Conservation (phyloP, 2,113 vertebrate genomes). For the Peromyscus leucopus region DNA sequence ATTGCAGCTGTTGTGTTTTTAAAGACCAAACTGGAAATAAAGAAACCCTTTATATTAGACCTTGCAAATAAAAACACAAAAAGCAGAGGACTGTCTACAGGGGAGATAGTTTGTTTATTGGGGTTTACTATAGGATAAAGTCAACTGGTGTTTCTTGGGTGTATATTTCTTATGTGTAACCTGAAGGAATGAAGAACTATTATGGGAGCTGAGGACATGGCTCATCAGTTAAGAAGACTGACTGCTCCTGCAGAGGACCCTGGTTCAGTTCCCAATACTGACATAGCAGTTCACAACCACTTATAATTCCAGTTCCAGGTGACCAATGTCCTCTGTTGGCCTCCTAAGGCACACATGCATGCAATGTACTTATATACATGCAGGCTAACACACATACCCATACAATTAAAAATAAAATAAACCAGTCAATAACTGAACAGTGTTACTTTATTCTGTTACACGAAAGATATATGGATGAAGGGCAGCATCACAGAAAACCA, state of each 20-base stretch:
- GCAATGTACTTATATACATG: background rate
- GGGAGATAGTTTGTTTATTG: background rate
- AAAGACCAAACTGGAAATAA: constrained; percentile 31
- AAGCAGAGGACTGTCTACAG: background rate
- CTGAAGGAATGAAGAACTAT: background rate
- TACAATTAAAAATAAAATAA: background rate
- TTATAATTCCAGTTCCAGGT: background rate
- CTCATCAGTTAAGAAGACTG: background rate
- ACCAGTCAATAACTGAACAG: background rate
- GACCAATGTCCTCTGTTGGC: background rate
- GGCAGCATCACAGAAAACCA: background rate
- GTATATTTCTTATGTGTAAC: background rate
- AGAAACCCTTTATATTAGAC: background rate
- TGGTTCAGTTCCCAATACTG: background rate
- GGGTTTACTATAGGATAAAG: background rate
- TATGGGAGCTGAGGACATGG: background rate
- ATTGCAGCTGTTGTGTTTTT: background rate
- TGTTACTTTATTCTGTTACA: background rate
- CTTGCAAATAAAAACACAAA: constrained; percentile 9
- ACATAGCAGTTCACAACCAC: background rate
- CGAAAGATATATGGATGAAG: background rate
- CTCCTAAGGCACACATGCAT: background rate
- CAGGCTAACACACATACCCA: background rate
- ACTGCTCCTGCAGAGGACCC: background rate
- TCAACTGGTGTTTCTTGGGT: background rate